Percentiles rank a stretch among this genome's conserved stretches.
These are phyloP conservation scores for Phrynosoma blainvillii DNA, from an alignment of 2,113 vertebrate species.

Conservation along the genomic window DNA sequence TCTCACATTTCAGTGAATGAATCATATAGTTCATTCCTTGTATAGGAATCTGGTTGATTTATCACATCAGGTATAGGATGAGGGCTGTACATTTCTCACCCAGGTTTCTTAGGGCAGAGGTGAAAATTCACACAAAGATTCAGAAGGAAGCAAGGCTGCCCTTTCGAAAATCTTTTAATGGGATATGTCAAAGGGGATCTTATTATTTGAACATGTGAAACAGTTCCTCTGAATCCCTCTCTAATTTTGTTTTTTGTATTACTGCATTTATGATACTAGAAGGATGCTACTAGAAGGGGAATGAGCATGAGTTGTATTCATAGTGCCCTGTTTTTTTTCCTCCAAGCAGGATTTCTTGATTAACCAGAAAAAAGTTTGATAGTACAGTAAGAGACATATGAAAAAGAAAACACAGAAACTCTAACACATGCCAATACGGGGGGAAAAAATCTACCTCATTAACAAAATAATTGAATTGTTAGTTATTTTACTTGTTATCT, in stretches of 20 bases:
- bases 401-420: slow-evolving; percentile 44
- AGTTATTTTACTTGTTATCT: slow-evolving; percentile 76
- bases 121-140: too few species aligned
- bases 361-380: slow-evolving; percentile 70
- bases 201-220: neutral
- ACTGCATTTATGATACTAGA: neutral
- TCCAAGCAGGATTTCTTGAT: slow-evolving; percentile 44
- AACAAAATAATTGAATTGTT: slow-evolving; percentile 79
- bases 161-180: too few species aligned
- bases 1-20: too few species aligned
- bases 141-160: neutral
- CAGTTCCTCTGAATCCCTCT: neutral
- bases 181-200: neutral
- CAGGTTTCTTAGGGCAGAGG: too few species aligned
- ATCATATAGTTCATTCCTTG: too few species aligned
- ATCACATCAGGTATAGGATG: too few species aligned
- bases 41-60: too few species aligned
- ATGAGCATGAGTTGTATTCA: slow-evolving; percentile 36
- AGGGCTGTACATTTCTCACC: too few species aligned
- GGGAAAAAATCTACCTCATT: slow-evolving; percentile 69
- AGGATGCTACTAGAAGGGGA: slow-evolving; percentile 10
- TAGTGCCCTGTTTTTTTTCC: slow-evolving; percentile 48
- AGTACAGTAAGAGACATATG: slow-evolving; percentile 58
- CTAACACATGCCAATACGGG: slow-evolving; percentile 49
- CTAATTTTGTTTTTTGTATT: too few species aligned